These are phyloP conservation scores for Trypoxylon attenuatum DNA, from an alignment of 2,888 invertebrate genomes.

Conservation along the genomic window DNA sequence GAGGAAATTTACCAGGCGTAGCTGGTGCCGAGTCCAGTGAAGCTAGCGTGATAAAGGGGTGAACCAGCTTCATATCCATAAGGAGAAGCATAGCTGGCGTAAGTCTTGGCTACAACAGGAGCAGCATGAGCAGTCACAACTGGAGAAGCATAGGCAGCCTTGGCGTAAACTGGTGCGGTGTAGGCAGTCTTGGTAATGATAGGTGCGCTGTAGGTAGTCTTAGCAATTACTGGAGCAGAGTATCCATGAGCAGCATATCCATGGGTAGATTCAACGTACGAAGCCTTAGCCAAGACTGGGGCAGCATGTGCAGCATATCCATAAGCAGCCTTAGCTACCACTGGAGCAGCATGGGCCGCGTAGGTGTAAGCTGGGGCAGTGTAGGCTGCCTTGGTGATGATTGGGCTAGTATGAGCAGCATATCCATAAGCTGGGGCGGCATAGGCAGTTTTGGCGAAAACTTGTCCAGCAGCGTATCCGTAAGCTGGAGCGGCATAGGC, in stretches of 20 bases:
- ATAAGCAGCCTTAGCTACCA: constrained; percentile 9
- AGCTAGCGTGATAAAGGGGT: constrained; percentile 53
- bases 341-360: constrained; percentile 16
- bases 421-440: constrained; percentile 21
- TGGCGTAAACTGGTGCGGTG: constrained; percentile 20
- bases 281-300: constrained; percentile 29
- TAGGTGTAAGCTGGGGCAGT: constrained; percentile 1
- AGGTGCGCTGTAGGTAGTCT: constrained; percentile 44
- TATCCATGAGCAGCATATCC: constrained; percentile 17
- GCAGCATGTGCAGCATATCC: constrained; percentile 30
- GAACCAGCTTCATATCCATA: constrained; percentile 45
- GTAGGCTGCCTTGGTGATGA: constrained; percentile 35
- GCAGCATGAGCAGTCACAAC: constrained; percentile 34
- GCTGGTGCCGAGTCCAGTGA: constrained; percentile 58
- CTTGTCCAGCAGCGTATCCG: constrained; percentile 27
- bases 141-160: constrained; percentile 33
- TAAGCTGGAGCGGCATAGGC: constrained; percentile 15
- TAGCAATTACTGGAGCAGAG: constrained; percentile 40
- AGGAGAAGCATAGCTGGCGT: constrained; percentile 36
- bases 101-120: constrained; percentile 33
- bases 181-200: constrained; percentile 16
- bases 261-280: constrained; percentile 26
- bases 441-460: constrained; percentile 36
- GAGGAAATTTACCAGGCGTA: constrained; percentile 65
- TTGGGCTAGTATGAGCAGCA: constrained; percentile 25